Evolutionary conservation across 2,888 invertebrate genomes (phyloP), one percentile per base, ranked within the genome.

Genomic region (Plusia festucae): DNA sequence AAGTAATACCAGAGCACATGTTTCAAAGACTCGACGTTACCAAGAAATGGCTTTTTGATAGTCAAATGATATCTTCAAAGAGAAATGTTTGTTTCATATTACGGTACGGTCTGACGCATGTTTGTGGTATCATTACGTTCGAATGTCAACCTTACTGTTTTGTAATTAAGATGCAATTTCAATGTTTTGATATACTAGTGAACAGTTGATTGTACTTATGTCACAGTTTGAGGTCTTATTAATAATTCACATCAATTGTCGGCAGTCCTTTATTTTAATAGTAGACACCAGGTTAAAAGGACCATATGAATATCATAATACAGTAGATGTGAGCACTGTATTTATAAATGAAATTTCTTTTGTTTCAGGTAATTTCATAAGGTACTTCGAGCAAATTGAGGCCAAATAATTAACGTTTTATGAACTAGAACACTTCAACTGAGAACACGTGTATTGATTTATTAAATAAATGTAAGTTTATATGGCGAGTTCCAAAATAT

Each of bases 41-140:
- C 18, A n/a, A 49, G 46, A 20, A 49, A 40, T 40, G 46, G 18
- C 18, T 20, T 49, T 18, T 20, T 9, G 46, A 49, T 49, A 20
- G 20, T 49, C 20, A 49, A 49, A 49, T 49, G 18, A 49, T 49
- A 49, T 7, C 6, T n/a, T n/a, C 40, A 40, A 49, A 46, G 46
- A 16, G 46, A 46, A 46, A 46, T 46, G 46, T 46, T 46, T 46
- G 46, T 20, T 49, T 40, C 40, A 40, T 40, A 40, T n/a, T 30
- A 30, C 30, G 0, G 9, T 30, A 30, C 30, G 9, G 30, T 30
- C 13, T 15, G 0, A 0, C n/a, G 7, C 40, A n/a, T 4, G 40
- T 40, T n/a, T n/a, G 3, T 40, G n/a, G n/a, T 0, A 40, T 6
- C 40, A 5, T 1, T 40, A 5, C 24, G 24, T 40, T 40, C 7